Conservation (phyloP, 2,797 vertebrate genomes). For the Sarcoramphus papa region DNA sequence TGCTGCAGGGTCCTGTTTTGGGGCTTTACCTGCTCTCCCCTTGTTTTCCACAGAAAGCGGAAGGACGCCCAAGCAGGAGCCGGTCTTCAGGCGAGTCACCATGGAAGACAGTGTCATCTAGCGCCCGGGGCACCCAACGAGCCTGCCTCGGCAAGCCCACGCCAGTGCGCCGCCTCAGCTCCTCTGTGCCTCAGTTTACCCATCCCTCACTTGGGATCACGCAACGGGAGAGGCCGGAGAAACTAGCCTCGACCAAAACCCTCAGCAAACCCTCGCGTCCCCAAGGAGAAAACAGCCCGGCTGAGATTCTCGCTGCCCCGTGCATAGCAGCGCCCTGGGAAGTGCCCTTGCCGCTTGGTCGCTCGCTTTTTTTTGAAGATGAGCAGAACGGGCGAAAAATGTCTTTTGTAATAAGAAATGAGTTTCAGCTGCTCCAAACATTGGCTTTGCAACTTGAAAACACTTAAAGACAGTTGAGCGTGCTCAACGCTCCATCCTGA, state of each 20-base stretch:
- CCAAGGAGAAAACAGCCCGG: background rate
- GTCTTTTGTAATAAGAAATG: background rate
- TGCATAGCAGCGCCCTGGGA: background rate
- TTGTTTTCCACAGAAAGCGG: slow-evolving; percentile 48
- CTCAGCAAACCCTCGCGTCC: background rate
- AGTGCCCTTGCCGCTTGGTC: background rate
- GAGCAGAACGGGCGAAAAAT: background rate
- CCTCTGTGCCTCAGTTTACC: slow-evolving; percentile 18
- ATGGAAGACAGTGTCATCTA: slow-evolving; percentile 69
- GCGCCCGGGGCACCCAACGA: accelerated
- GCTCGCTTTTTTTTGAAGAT: background rate
- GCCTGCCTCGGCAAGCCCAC: background rate
- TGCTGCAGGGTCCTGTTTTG: background rate
- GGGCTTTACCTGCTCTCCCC: background rate
- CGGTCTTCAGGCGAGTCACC: slow-evolving; percentile 55
- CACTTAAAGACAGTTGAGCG: background rate
- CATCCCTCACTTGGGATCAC: background rate
- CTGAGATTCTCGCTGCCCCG: background rate
- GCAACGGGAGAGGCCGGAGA: background rate
- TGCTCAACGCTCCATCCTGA: background rate
- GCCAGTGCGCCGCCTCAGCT: background rate
- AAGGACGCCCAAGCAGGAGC: slow-evolving; percentile 51
- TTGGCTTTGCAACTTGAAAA: background rate
- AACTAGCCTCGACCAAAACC: background rate
- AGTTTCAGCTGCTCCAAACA: background rate